phyloP scores from a whole-genome alignment of 2,113 vertebrate species.

The Danio rerio region DNA sequence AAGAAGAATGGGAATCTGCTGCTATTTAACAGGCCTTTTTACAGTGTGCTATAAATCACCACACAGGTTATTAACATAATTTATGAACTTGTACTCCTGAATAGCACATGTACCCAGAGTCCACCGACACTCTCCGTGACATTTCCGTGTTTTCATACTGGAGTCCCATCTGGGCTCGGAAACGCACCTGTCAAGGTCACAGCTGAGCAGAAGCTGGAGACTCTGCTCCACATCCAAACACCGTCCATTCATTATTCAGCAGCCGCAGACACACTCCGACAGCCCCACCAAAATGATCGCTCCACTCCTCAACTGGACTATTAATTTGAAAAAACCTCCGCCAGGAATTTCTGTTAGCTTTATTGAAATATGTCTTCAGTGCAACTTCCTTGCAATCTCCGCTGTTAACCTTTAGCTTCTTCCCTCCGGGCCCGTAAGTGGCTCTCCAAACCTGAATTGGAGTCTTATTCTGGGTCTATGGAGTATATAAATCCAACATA shows the following conservation, averaged over 20 bases:
- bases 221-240: conserved; percentile 16
- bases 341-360: conserved; percentile 51
- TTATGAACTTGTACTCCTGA: neutral
- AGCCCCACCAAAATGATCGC: conserved; percentile 50
- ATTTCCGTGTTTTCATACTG: conserved; percentile 27
- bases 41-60: neutral
- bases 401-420: conserved; percentile 45
- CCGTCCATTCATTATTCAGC: conserved; percentile 54
- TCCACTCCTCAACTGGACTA: conserved; percentile 51
- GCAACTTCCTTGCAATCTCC: conserved; percentile 39
- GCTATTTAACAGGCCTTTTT: too few species aligned
- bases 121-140: conserved; percentile 11
- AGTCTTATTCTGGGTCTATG: conserved; percentile 1
- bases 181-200: conserved; percentile 43
- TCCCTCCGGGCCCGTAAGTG: conserved; percentile 33
- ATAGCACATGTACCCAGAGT: neutral
- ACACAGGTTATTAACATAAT: neutral
- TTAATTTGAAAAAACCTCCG: conserved; percentile 49
- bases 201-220: conserved; percentile 31
- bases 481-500: neutral
- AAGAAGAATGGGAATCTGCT: too few species aligned
- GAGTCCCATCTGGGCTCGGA: conserved; percentile 3
- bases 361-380: conserved; percentile 57
- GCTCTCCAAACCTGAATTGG: conserved; percentile 33
- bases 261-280: conserved; percentile 43